Evolutionary conservation across 2,113 vertebrate genomes (phyloP).

Genomic region (Cryptomyrus ogoouensis): DNA sequence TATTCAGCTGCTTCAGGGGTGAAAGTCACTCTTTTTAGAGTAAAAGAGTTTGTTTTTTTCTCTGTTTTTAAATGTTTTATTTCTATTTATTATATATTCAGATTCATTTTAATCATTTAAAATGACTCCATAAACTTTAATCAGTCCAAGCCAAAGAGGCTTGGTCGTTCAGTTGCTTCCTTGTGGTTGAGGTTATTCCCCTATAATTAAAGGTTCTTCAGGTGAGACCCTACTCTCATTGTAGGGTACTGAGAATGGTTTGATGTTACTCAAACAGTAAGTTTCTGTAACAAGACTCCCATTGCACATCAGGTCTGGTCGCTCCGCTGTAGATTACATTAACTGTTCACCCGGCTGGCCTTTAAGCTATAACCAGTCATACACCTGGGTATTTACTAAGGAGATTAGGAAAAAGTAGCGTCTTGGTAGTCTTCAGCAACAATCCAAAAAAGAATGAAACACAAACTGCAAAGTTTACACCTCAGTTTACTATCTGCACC

Average conservation of each 20-base stretch:
- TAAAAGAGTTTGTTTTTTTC: not conserved
- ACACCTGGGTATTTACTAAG: not conserved
- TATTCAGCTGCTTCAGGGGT: not conserved
- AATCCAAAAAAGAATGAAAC: not conserved
- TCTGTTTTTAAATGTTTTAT: not conserved
- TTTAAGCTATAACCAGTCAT: not conserved
- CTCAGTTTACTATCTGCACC: not conserved
- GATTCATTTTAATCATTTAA: not conserved
- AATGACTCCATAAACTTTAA: not conserved
- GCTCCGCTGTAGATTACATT: not conserved
- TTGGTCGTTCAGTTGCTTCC: not conserved
- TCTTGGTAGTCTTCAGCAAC: not conserved
- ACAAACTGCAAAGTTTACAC: not conserved
- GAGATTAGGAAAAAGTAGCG: not conserved
- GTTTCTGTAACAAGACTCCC: slow-evolving; percentile 6
- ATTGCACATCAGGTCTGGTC: slow-evolving; percentile 1
- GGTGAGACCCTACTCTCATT: not conserved
- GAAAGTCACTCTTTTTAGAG: not conserved
- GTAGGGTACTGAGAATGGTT: not conserved
- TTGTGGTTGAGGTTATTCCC: not conserved
- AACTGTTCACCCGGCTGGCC: not conserved
- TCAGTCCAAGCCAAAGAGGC: not conserved
- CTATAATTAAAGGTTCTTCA: not conserved
- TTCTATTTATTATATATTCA: slow-evolving; percentile 2
- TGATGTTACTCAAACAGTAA: not conserved